A percentile compares a stretch with the other conserved stretches of the same genome.
Evolutionary conservation across 2,113 vertebrate genomes (phyloP).

Genomic region (Ammodytes dubius): DNA sequence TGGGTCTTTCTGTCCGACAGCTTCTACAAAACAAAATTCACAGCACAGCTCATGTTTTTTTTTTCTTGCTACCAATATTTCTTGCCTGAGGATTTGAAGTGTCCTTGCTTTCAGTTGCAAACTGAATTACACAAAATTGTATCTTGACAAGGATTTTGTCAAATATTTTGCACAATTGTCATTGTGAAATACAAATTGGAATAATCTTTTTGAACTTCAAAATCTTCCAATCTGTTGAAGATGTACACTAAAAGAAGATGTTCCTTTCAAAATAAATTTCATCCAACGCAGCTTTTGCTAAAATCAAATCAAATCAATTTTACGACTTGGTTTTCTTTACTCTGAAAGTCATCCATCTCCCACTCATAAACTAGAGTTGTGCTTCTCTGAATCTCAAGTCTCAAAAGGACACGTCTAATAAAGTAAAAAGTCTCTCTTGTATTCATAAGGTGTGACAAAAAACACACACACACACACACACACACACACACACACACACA

Average conservation of each 20-base stretch:
- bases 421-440: constrained; percentile 7
- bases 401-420: constrained; percentile 22
- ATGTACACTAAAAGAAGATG: not conserved
- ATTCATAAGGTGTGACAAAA: no score
- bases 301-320: constrained; percentile 1
- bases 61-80: not conserved
- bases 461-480: not conserved
- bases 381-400: constrained; percentile 18
- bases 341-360: not conserved
- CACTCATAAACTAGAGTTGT: constrained; percentile 5
- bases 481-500: not conserved
- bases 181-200: not conserved
- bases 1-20: constrained; percentile 53
- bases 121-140: not conserved
- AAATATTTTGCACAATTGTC: not conserved
- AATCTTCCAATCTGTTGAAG: not conserved
- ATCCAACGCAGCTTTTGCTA: not conserved
- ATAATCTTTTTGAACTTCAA: not conserved
- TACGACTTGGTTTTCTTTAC: not conserved
- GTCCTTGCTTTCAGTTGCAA: not conserved
- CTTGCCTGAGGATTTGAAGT: not conserved
- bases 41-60: not conserved
- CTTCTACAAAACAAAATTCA: not conserved
- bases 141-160: no score
- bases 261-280: not conserved